These are phyloP conservation scores for Hylomyscus alleni DNA, from an alignment of 2,797 vertebrate species.

Conservation along the genomic window DNA sequence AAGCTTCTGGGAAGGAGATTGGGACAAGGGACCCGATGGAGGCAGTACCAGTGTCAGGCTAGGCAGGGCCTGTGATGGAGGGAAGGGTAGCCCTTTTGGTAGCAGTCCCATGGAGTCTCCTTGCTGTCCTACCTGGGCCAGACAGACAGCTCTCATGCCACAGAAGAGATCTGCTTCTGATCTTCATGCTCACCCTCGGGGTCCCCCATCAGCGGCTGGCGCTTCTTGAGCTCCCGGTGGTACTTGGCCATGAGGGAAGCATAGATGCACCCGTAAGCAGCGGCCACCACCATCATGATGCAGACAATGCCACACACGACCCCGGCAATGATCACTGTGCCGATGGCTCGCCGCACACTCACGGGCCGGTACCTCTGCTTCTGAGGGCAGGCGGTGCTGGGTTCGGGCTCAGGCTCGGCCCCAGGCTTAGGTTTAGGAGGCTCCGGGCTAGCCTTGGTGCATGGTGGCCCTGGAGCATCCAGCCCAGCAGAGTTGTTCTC, in stretches of 20 bases:
- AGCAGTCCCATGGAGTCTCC: conserved; percentile 74
- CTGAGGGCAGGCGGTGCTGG: conserved; percentile 94
- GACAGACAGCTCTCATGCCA: conserved; percentile 91
- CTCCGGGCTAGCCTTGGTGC: conserved; percentile 89
- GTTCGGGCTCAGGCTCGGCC: conserved; percentile 91
- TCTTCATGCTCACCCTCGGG: conserved; percentile 93
- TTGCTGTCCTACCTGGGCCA: conserved; percentile 70
- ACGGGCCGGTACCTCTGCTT: conserved; percentile 95
- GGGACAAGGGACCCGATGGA: neutral
- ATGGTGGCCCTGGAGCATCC: conserved; percentile 90
- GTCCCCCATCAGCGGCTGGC: conserved; percentile 98
- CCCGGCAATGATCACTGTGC: conserved; percentile 98
- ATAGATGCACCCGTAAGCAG: conserved; percentile 98
- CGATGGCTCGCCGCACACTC: conserved; percentile 97
- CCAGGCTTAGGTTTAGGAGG: conserved; percentile 91
- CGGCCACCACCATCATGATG: conserved; percentile 99
- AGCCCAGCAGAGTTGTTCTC: conserved; percentile 92
- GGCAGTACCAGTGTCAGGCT: neutral
- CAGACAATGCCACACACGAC: conserved; percentile 98
- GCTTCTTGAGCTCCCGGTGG: conserved; percentile 98
- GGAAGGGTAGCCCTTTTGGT: conserved; percentile 78
- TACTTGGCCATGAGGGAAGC: conserved; percentile 99
- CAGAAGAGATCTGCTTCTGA: conserved; percentile 98
- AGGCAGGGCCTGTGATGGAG: neutral
- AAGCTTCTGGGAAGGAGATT: neutral